Conservation (phyloP, 1,140 invertebrate genomes). For the Papilio helenus region DNA sequence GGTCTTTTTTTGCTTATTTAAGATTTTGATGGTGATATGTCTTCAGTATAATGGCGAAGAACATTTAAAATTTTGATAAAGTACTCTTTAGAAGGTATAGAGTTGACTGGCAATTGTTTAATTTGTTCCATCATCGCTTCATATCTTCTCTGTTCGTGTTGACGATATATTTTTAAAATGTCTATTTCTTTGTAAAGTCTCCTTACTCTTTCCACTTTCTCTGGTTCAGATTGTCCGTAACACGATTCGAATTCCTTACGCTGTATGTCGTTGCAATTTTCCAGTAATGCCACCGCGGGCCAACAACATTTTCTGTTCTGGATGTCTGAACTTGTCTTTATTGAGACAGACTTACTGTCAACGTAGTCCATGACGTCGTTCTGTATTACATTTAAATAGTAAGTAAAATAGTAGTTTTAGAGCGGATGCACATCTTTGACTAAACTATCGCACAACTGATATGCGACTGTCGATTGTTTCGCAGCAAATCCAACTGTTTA, state of each 20-base stretch:
- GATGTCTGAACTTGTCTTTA: slow-evolving; percentile 19
- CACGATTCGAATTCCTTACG: neutral
- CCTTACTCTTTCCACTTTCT: slow-evolving; percentile 3
- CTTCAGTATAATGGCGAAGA: neutral
- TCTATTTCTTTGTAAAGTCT: slow-evolving; percentile 16
- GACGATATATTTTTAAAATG: neutral
- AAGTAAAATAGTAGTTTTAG: no score
- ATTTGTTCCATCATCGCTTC: neutral
- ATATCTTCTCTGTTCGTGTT: slow-evolving; percentile 24
- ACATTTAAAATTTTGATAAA: neutral
- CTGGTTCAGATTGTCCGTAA: slow-evolving; percentile 13
- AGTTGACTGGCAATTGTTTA: neutral
- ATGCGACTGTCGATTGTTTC: no score
- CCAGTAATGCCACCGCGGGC: neutral
- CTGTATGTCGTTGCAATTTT: neutral
- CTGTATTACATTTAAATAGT: neutral
- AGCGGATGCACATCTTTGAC: no score
- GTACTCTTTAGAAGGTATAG: neutral
- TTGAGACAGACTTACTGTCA: neutral
- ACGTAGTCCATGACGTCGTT: slow-evolving; percentile 31
- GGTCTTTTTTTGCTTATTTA: neutral
- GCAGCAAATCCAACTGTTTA: no score
- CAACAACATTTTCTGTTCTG: slow-evolving; percentile 17
- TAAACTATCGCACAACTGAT: no score
- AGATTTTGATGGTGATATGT: slow-evolving; percentile 1